Base-by-base conservation (phyloP, 2,888 invertebrate species). In the Oscheius sp. region DNA sequence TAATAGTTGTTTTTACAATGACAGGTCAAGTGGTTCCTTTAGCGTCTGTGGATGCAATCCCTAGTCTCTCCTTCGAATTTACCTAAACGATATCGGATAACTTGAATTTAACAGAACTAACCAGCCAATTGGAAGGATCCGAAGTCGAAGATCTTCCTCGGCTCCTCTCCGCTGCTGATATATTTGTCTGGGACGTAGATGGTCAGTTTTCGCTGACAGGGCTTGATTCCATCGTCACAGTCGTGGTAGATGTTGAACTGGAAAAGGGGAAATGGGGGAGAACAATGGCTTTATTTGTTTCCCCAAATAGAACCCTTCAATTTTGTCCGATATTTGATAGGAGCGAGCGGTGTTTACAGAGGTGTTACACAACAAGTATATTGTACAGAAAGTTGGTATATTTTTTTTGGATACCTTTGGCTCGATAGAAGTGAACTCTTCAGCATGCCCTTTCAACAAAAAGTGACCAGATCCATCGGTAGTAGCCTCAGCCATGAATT, bases 401-500 rank as follows among this genome's bases (percentile, higher is more conserved):
- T n/a, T n/a, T n/a, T n/a, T n/a, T n/a, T n/a, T n/a, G n/a, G n/a
- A n/a, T n/a, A n/a, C n/a, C n/a, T 76, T 76, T 8, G 76, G 76
- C 63, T 76, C 76, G 32, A 76, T 76, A 6, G 76, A 74, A 3
- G 76, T 76, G 68, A 76, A 74, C 45, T 76, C 76, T 30, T 70
- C 72, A 33, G 77, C 77, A 26, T 59, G 51, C 30, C 77, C 77
- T 22, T 67, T 69, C 2, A 77, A 38, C 24, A 74, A 64, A 38
- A 77, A 77, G 2, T 70, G 66, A 36, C 77, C 77, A 6, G 36
- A 33, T 0, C 65, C 49, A 44, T 77, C 77, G 26, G 70, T 73
- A 24, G 65, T 74, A 9, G 65, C 70, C 0, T 71, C 49, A 0
- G 64, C 77, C 77, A 77, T 77, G 51, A 68, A 33, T 74, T 77